phyloP scores from a whole-genome alignment of 2,797 vertebrate genomes.

The Neomorphus geoffroyi region DNA sequence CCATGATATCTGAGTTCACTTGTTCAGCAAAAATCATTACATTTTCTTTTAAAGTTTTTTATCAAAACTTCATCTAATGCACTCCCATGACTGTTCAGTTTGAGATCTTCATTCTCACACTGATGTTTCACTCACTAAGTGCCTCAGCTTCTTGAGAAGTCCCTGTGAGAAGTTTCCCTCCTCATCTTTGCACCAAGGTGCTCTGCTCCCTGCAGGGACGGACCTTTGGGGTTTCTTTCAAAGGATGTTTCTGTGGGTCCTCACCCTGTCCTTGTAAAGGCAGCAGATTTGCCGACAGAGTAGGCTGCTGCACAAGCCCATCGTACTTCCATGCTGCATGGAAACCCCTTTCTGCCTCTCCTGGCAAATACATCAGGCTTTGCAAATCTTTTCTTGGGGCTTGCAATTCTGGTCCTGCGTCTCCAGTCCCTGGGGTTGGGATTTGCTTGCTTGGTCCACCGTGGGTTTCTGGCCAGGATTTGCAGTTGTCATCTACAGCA shows the following conservation, averaged over 20 bases:
- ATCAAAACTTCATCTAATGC: neutral
- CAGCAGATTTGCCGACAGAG: neutral
- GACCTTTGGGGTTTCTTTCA: neutral
- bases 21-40: neutral
- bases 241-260: neutral
- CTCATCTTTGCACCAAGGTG: neutral
- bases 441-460: rapidly evolving
- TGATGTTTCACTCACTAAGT: rapidly evolving
- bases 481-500: neutral
- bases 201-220: neutral
- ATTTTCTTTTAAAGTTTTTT: neutral
- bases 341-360: neutral
- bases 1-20: neutral
- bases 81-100: neutral
- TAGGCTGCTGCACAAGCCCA: neutral
- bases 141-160: neutral
- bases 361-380: neutral
- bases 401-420: neutral
- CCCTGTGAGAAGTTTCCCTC: rapidly evolving
- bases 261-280: rapidly evolving
- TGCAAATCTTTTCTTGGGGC: neutral
- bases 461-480: neutral
- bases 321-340: rapidly evolving
- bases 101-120: neutral
- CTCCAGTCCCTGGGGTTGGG: neutral